Evolutionary conservation across 2,113 vertebrate genomes (phyloP), one percentile per base, ranked within the genome.

Genomic region (Scomber colias): DNA sequence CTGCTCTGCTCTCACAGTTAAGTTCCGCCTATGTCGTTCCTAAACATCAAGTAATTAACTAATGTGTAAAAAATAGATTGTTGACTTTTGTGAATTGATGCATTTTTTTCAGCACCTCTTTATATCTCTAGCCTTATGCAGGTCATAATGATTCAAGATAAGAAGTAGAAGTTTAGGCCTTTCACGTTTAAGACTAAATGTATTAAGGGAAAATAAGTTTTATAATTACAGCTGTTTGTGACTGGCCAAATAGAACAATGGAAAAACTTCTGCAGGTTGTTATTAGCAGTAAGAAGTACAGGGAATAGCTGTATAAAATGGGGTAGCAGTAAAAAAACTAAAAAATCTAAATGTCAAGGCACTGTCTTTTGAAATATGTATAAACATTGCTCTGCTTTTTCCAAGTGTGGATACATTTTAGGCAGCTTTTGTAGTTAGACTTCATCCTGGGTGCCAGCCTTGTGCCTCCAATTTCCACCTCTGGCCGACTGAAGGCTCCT

Each of bases 401-500:
- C 44, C 16, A 71, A 77, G 53, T 10, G 35, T 59, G 63, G 56
- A 77, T 82, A 77, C 73, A 54, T 79, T 90, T 92, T 80, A 76
- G 83, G 86, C 65, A 75, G 76, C 64, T 75, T 89, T 89, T 92
- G 81, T 78, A 69, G 83, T 72, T 69, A 16, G 71, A 72, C 79
- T 81, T 87, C 80, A 86, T 84, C 84, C 71, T 53, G 51, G 81
- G 54, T 82, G 85, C 81, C 53, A 75, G 66, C 24, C 80, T 72
- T 71, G 53, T 46, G 16, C 84, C 73, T 81, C 63, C 82, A 83
- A 72, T 84, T 92, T 91, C 74, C 84, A 88, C 82, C 81, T 81
- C 77, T 76, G 77, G 76, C 73, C 56, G 19, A 74, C 79, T 83
- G 87, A 90, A 82, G 79, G 68, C 76, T 90, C 90, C 82, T 84